Evolutionary conservation across 1,140 invertebrate genomes (phyloP).

Genomic region (Polypedilum pembai): DNA sequence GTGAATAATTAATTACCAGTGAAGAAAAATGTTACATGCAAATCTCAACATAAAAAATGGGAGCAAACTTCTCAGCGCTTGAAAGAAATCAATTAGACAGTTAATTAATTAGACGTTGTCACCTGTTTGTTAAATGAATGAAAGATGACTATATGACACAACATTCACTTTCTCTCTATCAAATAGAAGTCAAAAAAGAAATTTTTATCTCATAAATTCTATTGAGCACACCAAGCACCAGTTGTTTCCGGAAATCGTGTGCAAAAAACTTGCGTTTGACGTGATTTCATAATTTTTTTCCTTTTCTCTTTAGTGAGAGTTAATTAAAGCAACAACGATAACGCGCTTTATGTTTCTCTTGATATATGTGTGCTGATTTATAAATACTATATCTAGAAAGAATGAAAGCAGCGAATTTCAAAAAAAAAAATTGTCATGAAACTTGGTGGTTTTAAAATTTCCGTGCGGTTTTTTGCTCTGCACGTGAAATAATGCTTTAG

Average conservation of each 20-base stretch:
- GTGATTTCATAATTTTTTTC: background rate
- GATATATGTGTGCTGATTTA: background rate
- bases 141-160: no score
- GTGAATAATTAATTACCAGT: no score
- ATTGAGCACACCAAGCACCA: background rate
- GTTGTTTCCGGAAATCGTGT: background rate
- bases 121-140: no score
- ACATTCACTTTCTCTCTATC: background rate
- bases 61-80: no score
- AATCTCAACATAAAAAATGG: no score
- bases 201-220: background rate
- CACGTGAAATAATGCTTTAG: slow-evolving; percentile 22
- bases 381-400: background rate
- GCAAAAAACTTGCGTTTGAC: background rate
- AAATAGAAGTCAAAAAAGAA: background rate
- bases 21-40: no score
- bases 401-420: background rate
- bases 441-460: slow-evolving; percentile 23
- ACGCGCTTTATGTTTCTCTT: background rate
- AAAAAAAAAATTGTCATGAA: slow-evolving; percentile 22
- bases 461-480: slow-evolving; percentile 10
- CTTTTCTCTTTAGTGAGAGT: background rate
- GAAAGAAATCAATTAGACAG: no score
- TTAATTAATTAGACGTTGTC: no score
- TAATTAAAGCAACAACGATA: slow-evolving; percentile 23